Evolutionary conservation across 2,797 vertebrate genomes (phyloP).

Genomic region (Trachurus trachurus): DNA sequence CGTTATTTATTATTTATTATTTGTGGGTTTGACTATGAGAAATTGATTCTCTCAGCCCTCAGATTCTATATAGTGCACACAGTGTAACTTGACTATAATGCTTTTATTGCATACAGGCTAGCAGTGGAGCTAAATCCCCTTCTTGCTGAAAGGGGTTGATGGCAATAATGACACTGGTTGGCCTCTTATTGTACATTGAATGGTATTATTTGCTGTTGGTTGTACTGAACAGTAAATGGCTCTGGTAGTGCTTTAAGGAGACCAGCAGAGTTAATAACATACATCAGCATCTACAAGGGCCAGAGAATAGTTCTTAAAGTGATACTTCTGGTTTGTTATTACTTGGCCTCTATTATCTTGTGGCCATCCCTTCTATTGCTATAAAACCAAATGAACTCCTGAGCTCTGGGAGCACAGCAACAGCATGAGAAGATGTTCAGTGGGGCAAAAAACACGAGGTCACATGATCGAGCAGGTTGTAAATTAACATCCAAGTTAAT

Average conservation of each 20-base stretch:
- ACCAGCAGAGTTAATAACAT: constrained; percentile 21
- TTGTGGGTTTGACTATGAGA: constrained; percentile 29
- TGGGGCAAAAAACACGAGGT: background rate
- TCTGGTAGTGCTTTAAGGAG: constrained; percentile 29
- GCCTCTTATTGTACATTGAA: constrained; percentile 34
- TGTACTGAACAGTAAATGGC: constrained; percentile 29
- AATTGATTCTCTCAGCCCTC: constrained; percentile 22
- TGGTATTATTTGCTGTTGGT: constrained; percentile 33
- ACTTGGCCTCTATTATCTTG: background rate
- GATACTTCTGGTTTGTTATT: too few relatives aligned
- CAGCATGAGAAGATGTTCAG: background rate
- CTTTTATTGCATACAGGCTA: constrained; percentile 37
- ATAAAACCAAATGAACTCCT: constrained; percentile 2
- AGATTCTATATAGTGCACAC: constrained; percentile 29
- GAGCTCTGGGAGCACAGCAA: constrained; percentile 14
- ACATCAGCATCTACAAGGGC: constrained; percentile 30
- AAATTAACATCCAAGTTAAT: background rate
- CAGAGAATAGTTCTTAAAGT: constrained; percentile 4
- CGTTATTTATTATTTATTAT: constrained; percentile 36
- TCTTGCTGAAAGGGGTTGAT: constrained; percentile 49
- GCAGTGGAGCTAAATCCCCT: constrained; percentile 47
- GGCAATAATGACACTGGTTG: constrained; percentile 71
- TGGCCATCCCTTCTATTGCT: background rate
- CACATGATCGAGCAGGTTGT: background rate
- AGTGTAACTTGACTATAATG: constrained; percentile 25